Evolutionary conservation across 2,888 invertebrate species (phyloP).

Genomic region (Hypsopygia costalis): DNA sequence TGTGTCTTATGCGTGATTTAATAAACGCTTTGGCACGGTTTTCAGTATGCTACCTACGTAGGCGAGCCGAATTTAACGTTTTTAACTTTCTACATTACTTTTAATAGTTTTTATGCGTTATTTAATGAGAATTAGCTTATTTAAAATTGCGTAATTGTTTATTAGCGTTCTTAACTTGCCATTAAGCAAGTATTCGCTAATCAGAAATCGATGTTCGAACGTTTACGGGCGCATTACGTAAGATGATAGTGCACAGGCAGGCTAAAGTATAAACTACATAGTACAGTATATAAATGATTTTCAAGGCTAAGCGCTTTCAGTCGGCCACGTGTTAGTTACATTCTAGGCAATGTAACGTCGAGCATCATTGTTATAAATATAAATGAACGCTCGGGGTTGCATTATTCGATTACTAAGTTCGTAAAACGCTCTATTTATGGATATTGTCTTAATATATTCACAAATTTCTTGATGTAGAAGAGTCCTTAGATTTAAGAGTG

Average conservation of each 20-base stretch:
- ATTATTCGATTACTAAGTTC: neutral
- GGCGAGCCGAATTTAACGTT: slow-evolving; percentile 33
- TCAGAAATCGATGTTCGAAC: slow-evolving; percentile 48
- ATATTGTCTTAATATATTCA: too few relatives aligned
- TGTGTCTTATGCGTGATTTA: slow-evolving; percentile 47
- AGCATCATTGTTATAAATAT: slow-evolving; percentile 4
- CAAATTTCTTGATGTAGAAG: too few relatives aligned
- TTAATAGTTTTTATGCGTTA: slow-evolving; percentile 23
- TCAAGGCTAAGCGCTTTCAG: slow-evolving; percentile 66
- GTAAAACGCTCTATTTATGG: too few relatives aligned
- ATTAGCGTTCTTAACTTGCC: slow-evolving; percentile 36
- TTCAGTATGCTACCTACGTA: slow-evolving; percentile 38
- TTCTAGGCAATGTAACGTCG: slow-evolving; percentile 17
- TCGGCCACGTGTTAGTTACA: slow-evolving; percentile 23
- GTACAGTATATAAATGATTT: slow-evolving; percentile 40
- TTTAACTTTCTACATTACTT: slow-evolving; percentile 58
- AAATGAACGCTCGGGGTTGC: neutral
- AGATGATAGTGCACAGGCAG: slow-evolving; percentile 42
- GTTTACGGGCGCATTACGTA: slow-evolving; percentile 59
- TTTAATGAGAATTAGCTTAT: slow-evolving; percentile 19
- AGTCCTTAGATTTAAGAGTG: too few relatives aligned
- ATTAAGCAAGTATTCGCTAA: slow-evolving; percentile 40
- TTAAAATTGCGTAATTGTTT: slow-evolving; percentile 25
- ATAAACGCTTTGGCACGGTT: slow-evolving; percentile 49
- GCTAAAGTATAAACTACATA: slow-evolving; percentile 35